These are phyloP conservation scores for Drosophila sturtevanti DNA, from an alignment of 1,140 invertebrate genomes.

Conservation along the genomic window DNA sequence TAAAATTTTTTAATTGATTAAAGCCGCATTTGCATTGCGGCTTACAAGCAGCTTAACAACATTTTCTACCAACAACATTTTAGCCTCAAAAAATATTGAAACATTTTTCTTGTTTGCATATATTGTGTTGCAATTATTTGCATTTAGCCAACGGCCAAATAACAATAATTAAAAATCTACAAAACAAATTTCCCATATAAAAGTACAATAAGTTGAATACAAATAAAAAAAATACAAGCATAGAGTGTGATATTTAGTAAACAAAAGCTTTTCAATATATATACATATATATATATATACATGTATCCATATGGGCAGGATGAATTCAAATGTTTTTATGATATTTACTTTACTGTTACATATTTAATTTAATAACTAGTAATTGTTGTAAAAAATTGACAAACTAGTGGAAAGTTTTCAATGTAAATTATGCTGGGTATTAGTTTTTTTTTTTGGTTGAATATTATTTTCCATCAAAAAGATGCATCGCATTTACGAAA, in stretches of 20 bases:
- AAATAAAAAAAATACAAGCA: slow-evolving; percentile 1
- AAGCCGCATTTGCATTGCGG: slow-evolving; percentile 77
- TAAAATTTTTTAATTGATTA: slow-evolving; percentile 78
- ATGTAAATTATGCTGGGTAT: too few relatives aligned
- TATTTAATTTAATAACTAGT: too few relatives aligned
- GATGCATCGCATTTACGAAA: too few relatives aligned
- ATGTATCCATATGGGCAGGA: too few relatives aligned
- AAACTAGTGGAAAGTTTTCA: too few relatives aligned
- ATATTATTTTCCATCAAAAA: too few relatives aligned
- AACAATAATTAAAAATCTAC: slow-evolving; percentile 58
- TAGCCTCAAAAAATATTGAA: neutral
- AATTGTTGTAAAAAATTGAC: too few relatives aligned
- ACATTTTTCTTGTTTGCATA: slow-evolving; percentile 33
- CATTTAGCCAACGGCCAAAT: slow-evolving; percentile 37
- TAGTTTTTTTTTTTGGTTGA: too few relatives aligned
- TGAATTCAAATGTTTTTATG: too few relatives aligned
- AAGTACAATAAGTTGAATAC: neutral
- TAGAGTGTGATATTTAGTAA: neutral
- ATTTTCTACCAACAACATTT: neutral
- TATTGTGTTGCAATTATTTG: slow-evolving; percentile 35
- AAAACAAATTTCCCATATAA: slow-evolving; percentile 3
- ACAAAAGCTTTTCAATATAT: neutral
- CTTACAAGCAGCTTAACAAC: slow-evolving; percentile 76
- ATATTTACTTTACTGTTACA: too few relatives aligned
- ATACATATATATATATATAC: too few relatives aligned